A percentile compares a stretch with the other conserved stretches of the same genome.
phyloP scores from a whole-genome alignment of 2,888 invertebrate genomes.

The Trachelus iudaicus region DNA sequence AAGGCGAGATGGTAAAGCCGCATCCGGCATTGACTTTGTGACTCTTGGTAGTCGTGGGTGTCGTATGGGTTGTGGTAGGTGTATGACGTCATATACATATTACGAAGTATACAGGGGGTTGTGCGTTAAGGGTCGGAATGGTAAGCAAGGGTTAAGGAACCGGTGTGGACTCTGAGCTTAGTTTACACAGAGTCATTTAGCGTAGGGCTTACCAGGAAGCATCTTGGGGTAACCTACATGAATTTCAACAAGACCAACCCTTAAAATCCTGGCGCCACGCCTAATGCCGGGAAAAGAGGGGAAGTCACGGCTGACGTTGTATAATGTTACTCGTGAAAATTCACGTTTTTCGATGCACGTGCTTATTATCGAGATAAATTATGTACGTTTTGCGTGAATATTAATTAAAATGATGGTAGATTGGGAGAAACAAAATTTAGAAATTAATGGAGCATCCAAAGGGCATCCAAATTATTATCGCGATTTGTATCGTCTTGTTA shows the following conservation, averaged over 20 bases:
- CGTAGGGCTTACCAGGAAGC: constrained; percentile 19
- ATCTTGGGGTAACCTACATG: constrained; percentile 11
- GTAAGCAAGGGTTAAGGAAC: constrained; percentile 4
- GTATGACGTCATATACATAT: not conserved
- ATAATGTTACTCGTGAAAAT: not conserved
- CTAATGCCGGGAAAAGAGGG: not conserved
- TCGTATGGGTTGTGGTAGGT: not conserved
- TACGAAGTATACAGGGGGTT: not conserved
- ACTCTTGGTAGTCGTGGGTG: not conserved
- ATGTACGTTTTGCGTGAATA: too few relatives aligned
- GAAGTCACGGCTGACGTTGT: not conserved
- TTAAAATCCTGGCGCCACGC: not conserved
- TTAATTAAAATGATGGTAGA: too few relatives aligned
- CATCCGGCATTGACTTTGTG: not conserved
- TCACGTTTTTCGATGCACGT: not conserved
- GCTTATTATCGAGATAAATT: too few relatives aligned
- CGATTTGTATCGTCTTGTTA: too few relatives aligned
- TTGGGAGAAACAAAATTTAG: too few relatives aligned
- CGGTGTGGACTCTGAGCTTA: constrained; percentile 5
- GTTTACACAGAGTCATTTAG: constrained; percentile 22
- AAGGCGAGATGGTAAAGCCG: not conserved
- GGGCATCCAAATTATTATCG: too few relatives aligned
- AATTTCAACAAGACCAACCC: constrained; percentile 12
- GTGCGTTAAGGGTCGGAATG: not conserved
- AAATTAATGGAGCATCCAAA: too few relatives aligned